These are phyloP conservation scores for Macrotis lagotis DNA, from an alignment of 2,113 vertebrate genomes.

Conservation along the genomic window DNA sequence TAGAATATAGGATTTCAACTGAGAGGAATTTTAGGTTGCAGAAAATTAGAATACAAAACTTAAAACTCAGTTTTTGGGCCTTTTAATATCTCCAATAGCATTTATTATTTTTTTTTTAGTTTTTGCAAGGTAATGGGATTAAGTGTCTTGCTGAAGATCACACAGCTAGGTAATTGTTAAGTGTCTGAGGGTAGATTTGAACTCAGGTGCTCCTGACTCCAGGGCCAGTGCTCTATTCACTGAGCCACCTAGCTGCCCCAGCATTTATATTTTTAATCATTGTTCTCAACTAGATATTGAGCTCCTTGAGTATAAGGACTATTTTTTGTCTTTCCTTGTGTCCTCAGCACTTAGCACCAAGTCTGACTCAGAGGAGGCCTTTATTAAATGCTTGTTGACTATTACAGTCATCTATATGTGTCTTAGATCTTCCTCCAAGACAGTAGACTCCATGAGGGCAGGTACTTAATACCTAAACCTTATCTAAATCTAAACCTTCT, in stretches of 20 bases:
- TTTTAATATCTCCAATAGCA: background rate
- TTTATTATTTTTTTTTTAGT: background rate
- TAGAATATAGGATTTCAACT: background rate
- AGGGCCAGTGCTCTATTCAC: too few relatives aligned
- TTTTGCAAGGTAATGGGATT: too few relatives aligned
- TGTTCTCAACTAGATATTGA: background rate
- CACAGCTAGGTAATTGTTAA: too few relatives aligned
- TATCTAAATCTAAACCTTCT: background rate
- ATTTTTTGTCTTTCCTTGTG: background rate
- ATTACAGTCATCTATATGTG: background rate
- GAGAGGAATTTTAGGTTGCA: background rate
- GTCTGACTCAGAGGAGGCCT: background rate
- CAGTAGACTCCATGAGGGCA: background rate
- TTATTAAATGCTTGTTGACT: background rate
- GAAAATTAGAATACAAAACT: background rate
- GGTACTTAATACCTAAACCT: background rate
- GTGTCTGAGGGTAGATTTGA: too few relatives aligned
- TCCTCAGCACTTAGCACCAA: background rate
- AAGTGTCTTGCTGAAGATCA: too few relatives aligned
- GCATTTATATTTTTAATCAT: background rate
- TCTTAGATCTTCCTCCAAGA: background rate
- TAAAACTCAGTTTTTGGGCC: background rate
- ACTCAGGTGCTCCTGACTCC: too few relatives aligned
- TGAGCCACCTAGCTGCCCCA: too few relatives aligned
- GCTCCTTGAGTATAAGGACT: background rate